Conservation (phyloP, 2,113 vertebrate species). For the Pipa parva region DNA sequence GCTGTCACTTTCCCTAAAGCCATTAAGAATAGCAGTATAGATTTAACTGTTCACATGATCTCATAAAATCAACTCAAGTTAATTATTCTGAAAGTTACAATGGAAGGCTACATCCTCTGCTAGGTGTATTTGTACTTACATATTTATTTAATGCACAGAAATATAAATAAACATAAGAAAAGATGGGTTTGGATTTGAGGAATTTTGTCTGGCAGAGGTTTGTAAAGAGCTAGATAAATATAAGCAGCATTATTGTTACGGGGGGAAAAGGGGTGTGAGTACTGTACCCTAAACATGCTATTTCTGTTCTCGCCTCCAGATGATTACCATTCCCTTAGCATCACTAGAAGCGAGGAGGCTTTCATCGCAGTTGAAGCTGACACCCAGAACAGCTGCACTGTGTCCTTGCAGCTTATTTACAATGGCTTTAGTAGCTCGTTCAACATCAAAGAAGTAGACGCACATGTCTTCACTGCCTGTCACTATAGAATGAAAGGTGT, state of each 20-base stretch:
- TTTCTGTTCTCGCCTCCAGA: slow-evolving; percentile 91
- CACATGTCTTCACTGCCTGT: slow-evolving; percentile 89
- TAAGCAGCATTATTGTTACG: not conserved
- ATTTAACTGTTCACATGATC: too few species aligned
- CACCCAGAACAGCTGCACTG: slow-evolving; percentile 80
- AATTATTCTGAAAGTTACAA: too few species aligned
- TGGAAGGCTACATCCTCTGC: too few species aligned
- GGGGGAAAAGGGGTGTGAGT: not conserved
- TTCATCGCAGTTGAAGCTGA: slow-evolving; percentile 95
- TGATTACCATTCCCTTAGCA: slow-evolving; percentile 86
- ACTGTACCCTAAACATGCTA: slow-evolving; percentile 50
- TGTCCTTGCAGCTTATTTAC: slow-evolving; percentile 93
- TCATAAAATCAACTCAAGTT: too few species aligned
- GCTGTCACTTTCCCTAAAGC: too few species aligned
- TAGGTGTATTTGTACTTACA: too few species aligned
- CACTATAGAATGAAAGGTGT: too few species aligned
- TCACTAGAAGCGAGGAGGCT: slow-evolving; percentile 89
- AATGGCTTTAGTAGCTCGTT: slow-evolving; percentile 82
- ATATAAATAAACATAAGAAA: not conserved
- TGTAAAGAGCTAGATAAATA: not conserved
- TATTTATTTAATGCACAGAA: not conserved
- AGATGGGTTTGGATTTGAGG: too few species aligned
- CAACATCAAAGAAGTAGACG: slow-evolving; percentile 92
- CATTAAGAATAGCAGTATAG: too few species aligned
- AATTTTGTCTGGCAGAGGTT: not conserved